Evolutionary conservation across 2,797 vertebrate genomes (phyloP), one percentile per base, ranked within the genome.

Genomic region (Danio kyathit): DNA sequence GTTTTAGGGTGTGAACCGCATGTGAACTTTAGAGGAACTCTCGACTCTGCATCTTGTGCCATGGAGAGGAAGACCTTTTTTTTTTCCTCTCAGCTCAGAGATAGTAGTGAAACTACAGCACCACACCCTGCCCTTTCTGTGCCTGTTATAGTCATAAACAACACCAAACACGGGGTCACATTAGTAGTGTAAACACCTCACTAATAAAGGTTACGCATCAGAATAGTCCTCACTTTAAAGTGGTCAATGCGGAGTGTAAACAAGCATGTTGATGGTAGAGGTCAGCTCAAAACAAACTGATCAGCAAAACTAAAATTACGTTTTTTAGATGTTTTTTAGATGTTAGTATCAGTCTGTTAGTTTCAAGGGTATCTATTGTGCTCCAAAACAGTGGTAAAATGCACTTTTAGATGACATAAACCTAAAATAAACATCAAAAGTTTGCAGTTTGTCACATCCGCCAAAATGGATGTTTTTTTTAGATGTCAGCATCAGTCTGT

Each of bases 1-100:
- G 84, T 86, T 88, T 79, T 79, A 89, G 89, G 88, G 92, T 88
- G 93, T 89, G 89, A 92, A 93, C 90, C 91, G 70, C 89, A 29
- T 29, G 29, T 29, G 84, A 89, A 81, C 69, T 84, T 73, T 83
- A 79, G 88, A 86, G 82, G 74, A 73, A 87, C 80, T 75, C 86
- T 60, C 88, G 52, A 21, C 65, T 79, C 74, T 74, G 21, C 84
- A 82, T 87, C 89, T 59, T 78, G 19, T 84, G 81, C 79, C 82
- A 80, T 84, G 13, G 67, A 80, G 57, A 52, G 56, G 66, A 80
- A 78, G 75, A 6, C 19, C 54, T 63, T 40, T 49, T 77, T 49
- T 77, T 69, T 74, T 10, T 67, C 17, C 29, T 70, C 66, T 65
- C 48, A 54, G 74, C 72, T 84, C 80, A 43, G 38, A 78, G 87